A percentile compares a stretch with the other conserved stretches of the same genome.
phyloP scores from a whole-genome alignment of 2,888 invertebrate genomes.

The Drosophila yooni region DNA sequence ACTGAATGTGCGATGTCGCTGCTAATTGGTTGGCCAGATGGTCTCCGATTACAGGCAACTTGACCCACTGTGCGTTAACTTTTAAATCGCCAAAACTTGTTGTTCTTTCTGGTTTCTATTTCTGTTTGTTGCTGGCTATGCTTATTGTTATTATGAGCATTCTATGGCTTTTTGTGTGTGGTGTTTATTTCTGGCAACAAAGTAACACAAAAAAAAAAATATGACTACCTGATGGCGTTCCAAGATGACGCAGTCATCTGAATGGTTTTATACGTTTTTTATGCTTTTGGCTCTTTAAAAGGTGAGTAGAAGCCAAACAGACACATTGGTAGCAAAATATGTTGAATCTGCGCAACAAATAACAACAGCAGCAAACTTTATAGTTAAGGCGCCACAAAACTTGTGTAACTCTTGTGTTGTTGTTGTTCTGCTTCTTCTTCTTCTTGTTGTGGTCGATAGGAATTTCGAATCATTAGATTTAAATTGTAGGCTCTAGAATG shows the following conservation, averaged over 20 bases:
- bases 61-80: constrained; percentile 58
- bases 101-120: constrained; percentile 45
- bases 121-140: constrained; percentile 30
- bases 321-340: constrained; percentile 33
- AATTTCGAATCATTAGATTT: background rate
- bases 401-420: constrained; percentile 20
- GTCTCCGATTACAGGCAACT: constrained; percentile 34
- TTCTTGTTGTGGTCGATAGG: background rate
- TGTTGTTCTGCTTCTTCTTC: background rate
- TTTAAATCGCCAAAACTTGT: constrained; percentile 56
- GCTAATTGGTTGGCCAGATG: constrained; percentile 41
- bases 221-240: constrained; percentile 32
- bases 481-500: background rate
- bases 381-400: constrained; percentile 26
- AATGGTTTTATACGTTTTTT: background rate
- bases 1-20: constrained; percentile 9
- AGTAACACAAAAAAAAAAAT: constrained; percentile 23
- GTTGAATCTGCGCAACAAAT: constrained; percentile 34
- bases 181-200: constrained; percentile 54
- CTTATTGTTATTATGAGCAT: constrained; percentile 51
- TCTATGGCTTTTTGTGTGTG: constrained; percentile 43
- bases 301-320: constrained; percentile 37
- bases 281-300: constrained; percentile 7
- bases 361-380: constrained; percentile 28
- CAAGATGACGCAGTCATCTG: constrained; percentile 40